A percentile compares a stretch with the other conserved stretches of the same genome.
Conservation (phyloP, 2,113 vertebrate genomes). For the Prunella fulvescens region DNA sequence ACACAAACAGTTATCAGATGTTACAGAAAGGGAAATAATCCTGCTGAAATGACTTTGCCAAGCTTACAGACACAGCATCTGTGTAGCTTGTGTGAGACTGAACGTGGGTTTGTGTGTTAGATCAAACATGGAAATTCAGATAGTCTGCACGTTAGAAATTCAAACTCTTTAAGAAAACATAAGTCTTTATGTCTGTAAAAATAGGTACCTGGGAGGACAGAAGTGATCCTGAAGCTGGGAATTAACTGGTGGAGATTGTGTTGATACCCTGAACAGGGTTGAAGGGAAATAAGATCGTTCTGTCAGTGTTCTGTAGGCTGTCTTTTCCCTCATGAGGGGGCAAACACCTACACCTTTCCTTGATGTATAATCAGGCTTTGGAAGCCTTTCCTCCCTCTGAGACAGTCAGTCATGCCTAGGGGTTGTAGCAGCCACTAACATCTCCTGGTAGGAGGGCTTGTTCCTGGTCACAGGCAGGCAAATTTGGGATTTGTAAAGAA, state of each 20-base stretch:
- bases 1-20: not conserved
- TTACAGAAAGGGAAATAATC: not conserved
- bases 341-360: not conserved
- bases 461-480: not conserved
- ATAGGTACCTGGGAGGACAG: not conserved
- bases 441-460: not conserved
- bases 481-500: not conserved
- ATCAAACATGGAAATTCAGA: not conserved
- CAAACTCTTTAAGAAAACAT: not conserved
- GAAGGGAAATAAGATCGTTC: not conserved
- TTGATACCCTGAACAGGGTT: not conserved
- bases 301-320: not conserved
- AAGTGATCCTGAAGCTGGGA: not conserved
- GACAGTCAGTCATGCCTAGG: not conserved
- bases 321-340: not conserved
- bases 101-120: not conserved
- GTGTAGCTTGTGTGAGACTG: not conserved
- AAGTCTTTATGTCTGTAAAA: not conserved
- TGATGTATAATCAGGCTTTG: not conserved
- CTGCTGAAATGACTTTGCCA: not conserved
- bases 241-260: not conserved
- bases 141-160: not conserved
- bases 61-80: not conserved
- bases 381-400: not conserved
- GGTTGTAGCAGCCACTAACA: not conserved